Conservation (phyloP, 2,113 vertebrate genomes). For the Telmatochromis sp. region DNA sequence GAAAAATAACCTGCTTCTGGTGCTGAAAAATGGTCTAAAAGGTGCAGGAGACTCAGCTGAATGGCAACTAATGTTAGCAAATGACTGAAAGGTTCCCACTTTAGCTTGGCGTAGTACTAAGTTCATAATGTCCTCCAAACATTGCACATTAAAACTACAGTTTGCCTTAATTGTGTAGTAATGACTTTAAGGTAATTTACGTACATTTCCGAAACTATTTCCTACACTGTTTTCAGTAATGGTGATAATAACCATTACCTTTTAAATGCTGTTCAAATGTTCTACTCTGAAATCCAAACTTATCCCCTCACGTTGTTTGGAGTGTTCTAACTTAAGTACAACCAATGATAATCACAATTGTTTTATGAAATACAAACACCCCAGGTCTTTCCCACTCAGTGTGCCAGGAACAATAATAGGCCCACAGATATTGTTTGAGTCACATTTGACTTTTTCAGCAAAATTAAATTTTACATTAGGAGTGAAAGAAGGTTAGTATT, state of each 20-base stretch:
- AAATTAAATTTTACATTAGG: not conserved
- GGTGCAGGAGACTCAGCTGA: not conserved
- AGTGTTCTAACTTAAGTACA: not conserved
- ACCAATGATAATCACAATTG: not conserved
- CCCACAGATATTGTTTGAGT: not conserved
- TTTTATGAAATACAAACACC: not conserved
- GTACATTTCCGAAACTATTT: not conserved
- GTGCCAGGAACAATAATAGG: not conserved
- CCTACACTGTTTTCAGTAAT: not conserved
- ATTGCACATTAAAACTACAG: not conserved
- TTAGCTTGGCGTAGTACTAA: not conserved
- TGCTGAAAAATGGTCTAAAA: not conserved
- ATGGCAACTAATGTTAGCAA: not conserved
- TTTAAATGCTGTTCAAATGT: not conserved
- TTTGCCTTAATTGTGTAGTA: not conserved
- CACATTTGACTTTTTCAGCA: not conserved
- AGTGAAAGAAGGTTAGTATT: not conserved
- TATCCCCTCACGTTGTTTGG: not conserved
- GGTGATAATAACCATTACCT: not conserved
- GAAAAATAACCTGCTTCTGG: not conserved
- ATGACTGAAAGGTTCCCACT: not conserved
- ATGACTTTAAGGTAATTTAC: not conserved
- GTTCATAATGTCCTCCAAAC: not conserved
- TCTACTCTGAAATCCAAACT: not conserved
- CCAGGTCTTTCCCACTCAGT: not conserved